Evolutionary conservation across 2,113 vertebrate genomes (phyloP).

Genomic region (Clupea harengus): DNA sequence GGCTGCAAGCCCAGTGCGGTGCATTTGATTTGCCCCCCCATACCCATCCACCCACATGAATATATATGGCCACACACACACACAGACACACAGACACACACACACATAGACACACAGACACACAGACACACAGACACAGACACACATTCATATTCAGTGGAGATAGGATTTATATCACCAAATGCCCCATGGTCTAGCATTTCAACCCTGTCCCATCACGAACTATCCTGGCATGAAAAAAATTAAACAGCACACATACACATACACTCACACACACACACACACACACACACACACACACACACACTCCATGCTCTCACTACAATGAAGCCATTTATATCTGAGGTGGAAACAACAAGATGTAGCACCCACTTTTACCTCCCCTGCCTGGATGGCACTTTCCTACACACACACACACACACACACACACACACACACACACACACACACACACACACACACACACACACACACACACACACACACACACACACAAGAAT

Average conservation of each 20-base stretch:
- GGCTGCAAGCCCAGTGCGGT: background rate
- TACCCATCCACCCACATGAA: background rate
- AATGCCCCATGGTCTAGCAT: background rate
- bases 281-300: background rate
- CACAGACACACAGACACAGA: constrained; percentile 14
- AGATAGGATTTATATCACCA: background rate
- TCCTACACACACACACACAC: background rate
- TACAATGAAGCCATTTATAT: background rate
- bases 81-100: constrained; percentile 21
- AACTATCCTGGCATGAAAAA: constrained; percentile 1
- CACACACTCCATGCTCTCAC: background rate
- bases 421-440: background rate
- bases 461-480: constrained; percentile 9
- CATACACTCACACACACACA: background rate
- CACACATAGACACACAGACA: constrained; percentile 9
- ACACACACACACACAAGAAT: constrained; percentile 21
- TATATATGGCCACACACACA: background rate
- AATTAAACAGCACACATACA: background rate
- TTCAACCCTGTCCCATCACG: background rate
- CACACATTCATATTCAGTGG: background rate
- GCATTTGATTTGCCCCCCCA: background rate
- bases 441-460: background rate
- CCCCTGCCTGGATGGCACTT: constrained; percentile 35
- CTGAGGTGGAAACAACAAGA: constrained; percentile 46
- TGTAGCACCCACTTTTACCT: constrained; percentile 60